Base-by-base conservation (phyloP, 35 echinoderm and acorn worm species). In the Holothuria glaberrima region DNA sequence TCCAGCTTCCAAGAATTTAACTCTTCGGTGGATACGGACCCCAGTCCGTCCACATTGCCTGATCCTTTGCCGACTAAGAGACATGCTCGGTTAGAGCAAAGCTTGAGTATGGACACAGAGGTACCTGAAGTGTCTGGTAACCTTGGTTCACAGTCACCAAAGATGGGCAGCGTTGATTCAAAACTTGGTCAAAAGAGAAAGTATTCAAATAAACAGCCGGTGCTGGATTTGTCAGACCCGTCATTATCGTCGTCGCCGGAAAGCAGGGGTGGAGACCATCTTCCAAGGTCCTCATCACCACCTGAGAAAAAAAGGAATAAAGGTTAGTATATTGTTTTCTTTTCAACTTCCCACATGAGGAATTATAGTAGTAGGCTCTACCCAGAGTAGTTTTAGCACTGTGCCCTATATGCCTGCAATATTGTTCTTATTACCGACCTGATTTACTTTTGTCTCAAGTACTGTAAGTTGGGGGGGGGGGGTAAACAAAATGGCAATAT, bases 261-360 rank as follows among this genome's bases (percentile, higher is more conserved):
- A 41, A 87, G 66, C 85, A 87, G 85, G 33, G 61, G 66, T 52
- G 60, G 85, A 59, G 85, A 71, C 60, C 60, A 69, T 30, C 21
- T 87, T 71, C 80, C 80, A 63, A 67, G 85, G 60, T 54, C 85
- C 66, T 71, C 88, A 77, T 96, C 94, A 68, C 94, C 94, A 24
- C 94, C 94, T 67, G 94, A 96, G 56, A 96, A 96, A 83, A 96
- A 93, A 58, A 89, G 91, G 30, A 92, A 90, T 52, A 92, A 92
- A 96, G 94, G 94, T 93, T 88, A 71, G 93, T 61, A 22, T 69
- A 69, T 20, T 69, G 31, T 29, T 21, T 69, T 69, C 1, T 65
- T 54, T 54, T 54, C 9, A 0, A 2, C 50, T 14, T 54, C 50
- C 16, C 50, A 5, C 13, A 9, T 9, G 7, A 12, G 66, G 22